Conservation (phyloP, 1,140 invertebrate species). For the Drosophila obscura region DNA sequence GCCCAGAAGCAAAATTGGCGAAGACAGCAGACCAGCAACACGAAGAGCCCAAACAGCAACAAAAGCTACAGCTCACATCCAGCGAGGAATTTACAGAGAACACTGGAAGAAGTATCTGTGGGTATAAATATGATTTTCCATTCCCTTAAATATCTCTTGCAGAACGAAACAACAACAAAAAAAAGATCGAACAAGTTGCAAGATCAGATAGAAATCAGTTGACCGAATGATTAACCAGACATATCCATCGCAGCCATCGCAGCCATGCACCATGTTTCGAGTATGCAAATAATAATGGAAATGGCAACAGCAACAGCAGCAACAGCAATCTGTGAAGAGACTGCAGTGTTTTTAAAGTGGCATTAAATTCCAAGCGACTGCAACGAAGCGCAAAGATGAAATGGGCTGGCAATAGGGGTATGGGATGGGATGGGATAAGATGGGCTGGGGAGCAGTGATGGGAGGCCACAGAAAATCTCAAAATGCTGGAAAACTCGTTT, state of each 20-base stretch:
- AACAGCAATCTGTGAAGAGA: conserved; percentile 29
- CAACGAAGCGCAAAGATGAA: conserved; percentile 30
- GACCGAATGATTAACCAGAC: conserved; percentile 66
- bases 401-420: neutral
- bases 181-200: neutral
- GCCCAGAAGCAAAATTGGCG: neutral
- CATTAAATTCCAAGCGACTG: conserved; percentile 35
- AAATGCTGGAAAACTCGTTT: conserved; percentile 71
- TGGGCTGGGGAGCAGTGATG: conserved; percentile 10
- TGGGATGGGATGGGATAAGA: conserved; percentile 15
- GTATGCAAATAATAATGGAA: conserved; percentile 37
- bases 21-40: too few species aligned
- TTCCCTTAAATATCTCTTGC: too few species aligned
- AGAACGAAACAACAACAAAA: too few species aligned
- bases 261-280: too few species aligned
- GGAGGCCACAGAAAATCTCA: conserved; percentile 34
- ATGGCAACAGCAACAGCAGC: conserved; percentile 43
- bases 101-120: too few species aligned
- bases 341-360: conserved; percentile 32
- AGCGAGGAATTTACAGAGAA: too few species aligned
- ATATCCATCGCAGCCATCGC: conserved; percentile 20
- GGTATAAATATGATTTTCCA: too few species aligned
- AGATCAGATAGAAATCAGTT: conserved; percentile 48
- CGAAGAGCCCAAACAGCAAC: too few species aligned
- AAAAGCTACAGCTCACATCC: too few species aligned